These are phyloP conservation scores for Tetrao urogallus DNA, from an alignment of 2,113 vertebrate species.

Conservation along the genomic window DNA sequence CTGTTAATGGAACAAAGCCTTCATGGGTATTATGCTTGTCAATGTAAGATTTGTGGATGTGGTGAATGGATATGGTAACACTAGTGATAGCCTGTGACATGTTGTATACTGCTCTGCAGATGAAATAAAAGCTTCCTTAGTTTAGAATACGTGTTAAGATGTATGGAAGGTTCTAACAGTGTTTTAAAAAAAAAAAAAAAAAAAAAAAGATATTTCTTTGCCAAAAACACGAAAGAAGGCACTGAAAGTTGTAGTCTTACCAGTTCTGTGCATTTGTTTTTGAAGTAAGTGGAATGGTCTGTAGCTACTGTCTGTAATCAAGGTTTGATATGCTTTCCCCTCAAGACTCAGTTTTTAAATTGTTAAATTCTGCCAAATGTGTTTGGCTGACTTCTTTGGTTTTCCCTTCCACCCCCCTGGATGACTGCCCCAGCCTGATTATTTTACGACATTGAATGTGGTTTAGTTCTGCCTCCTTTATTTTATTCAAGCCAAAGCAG, in stretches of 20 bases:
- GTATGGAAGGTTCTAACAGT: background rate
- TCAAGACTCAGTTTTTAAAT: background rate
- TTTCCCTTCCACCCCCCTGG: background rate
- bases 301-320: background rate
- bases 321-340: background rate
- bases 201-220: background rate
- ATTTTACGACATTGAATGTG: constrained; percentile 3
- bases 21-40: background rate
- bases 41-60: background rate
- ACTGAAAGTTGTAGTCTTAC: background rate
- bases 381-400: background rate
- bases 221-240: background rate
- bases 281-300: background rate
- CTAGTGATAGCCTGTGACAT: background rate
- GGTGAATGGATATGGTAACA: background rate
- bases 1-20: background rate
- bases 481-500: background rate
- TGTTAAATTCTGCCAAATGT: background rate
- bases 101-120: background rate
- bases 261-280: background rate
- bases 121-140: background rate
- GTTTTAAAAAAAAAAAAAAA: too few relatives aligned
- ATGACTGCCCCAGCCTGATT: background rate
- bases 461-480: background rate
- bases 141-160: background rate